Conservation (phyloP, 2,113 vertebrate species). For the Chiloscyllium plagiosum region DNA sequence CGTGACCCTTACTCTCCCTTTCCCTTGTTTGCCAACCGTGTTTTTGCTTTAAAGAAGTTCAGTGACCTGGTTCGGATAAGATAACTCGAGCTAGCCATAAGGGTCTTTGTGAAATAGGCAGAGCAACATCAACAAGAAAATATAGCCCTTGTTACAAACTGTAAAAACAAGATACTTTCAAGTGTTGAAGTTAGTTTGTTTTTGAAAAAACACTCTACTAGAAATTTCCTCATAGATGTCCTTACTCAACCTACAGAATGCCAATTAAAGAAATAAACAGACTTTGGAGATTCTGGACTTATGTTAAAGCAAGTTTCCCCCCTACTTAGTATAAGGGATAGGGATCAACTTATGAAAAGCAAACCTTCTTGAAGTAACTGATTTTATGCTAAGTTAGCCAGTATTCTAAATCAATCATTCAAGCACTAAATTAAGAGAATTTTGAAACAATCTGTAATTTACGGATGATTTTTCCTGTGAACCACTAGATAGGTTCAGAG, state of each 20-base stretch:
- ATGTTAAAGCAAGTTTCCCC: too few relatives aligned
- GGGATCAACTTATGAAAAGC: neutral
- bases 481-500: neutral
- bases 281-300: neutral
- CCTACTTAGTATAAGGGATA: neutral
- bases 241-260: neutral
- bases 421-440: neutral
- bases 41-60: neutral
- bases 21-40: neutral
- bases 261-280: neutral
- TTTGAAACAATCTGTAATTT: neutral
- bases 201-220: neutral
- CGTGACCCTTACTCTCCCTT: neutral
- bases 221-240: neutral
- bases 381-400: neutral
- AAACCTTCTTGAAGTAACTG: neutral
- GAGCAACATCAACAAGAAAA: neutral
- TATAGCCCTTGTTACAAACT: neutral
- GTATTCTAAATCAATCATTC: neutral
- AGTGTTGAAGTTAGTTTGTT: neutral
- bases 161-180: neutral
- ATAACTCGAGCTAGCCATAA: neutral
- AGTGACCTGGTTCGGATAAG: neutral
- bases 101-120: neutral
- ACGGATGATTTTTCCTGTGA: neutral